Evolutionary conservation across 2,113 vertebrate species (phyloP).

Genomic region (Bujurquina vittata): DNA sequence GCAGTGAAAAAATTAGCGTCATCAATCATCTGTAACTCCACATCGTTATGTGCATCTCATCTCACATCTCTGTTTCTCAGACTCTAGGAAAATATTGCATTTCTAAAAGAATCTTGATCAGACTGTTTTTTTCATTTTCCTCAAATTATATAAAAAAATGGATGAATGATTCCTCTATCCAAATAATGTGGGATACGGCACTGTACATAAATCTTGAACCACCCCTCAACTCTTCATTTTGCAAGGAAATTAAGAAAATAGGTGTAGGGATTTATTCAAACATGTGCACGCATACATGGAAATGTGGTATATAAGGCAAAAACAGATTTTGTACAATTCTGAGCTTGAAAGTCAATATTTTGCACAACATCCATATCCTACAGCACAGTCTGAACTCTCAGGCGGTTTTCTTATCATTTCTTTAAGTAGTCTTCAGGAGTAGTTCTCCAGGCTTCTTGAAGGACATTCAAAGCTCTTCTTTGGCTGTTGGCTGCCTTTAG

Average conservation of each 20-base stretch:
- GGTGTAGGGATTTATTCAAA: neutral
- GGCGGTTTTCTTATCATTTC: neutral
- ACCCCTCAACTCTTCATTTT: neutral
- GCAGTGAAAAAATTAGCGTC: slow-evolving; percentile 5
- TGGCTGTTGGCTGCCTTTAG: too few relatives aligned
- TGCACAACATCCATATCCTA: neutral
- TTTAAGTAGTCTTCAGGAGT: neutral
- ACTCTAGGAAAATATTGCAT: neutral
- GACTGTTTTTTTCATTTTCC: neutral
- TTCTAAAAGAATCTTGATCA: neutral
- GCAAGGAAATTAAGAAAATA: neutral
- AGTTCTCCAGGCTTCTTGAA: neutral
- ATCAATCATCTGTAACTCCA: slow-evolving; percentile 33
- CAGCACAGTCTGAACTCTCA: neutral
- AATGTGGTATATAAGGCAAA: neutral
- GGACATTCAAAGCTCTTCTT: too few relatives aligned
- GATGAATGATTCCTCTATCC: neutral
- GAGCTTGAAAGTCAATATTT: neutral
- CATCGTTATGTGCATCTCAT: slow-evolving; percentile 4
- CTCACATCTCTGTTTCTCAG: slow-evolving; percentile 24
- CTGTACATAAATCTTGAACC: too few relatives aligned
- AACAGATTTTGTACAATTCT: neutral
- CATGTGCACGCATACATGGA: neutral
- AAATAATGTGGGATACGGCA: neutral
- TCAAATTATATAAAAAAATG: neutral